A percentile compares a stretch with the other conserved stretches of the same genome.
phyloP scores from a whole-genome alignment of 2,888 invertebrate species.

The Caenorhabditis sulstoni region DNA sequence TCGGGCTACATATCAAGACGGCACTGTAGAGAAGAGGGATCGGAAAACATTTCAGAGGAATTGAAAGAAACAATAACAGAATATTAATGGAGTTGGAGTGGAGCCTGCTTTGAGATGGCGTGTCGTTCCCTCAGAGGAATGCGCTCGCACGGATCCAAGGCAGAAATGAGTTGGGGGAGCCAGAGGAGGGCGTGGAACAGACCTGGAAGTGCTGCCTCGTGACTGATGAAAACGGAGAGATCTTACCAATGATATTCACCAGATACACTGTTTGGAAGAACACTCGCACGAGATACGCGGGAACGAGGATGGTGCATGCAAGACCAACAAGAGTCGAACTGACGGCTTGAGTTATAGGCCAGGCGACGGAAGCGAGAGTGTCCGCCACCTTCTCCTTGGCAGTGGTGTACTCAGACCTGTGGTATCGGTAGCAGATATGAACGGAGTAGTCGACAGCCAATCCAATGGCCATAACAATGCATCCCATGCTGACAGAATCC shows the following conservation, averaged over 20 bases:
- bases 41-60: background rate
- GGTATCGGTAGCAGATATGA: constrained; percentile 80
- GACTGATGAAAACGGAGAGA: background rate
- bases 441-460: constrained; percentile 80
- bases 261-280: constrained; percentile 80
- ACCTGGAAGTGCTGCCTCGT: constrained; percentile 51
- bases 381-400: constrained; percentile 76
- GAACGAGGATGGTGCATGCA: constrained; percentile 72
- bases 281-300: constrained; percentile 79
- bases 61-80: background rate
- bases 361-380: constrained; percentile 78
- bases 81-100: constrained; percentile 35
- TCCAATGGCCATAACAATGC: constrained; percentile 80
- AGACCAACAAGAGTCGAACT: constrained; percentile 77
- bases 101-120: constrained; percentile 38
- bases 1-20: constrained; percentile 14
- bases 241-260: constrained; percentile 75
- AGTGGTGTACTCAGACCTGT: constrained; percentile 73
- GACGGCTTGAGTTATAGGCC: constrained; percentile 79
- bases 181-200: constrained; percentile 76
- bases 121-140: constrained; percentile 72
- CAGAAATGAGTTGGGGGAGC: constrained; percentile 79
- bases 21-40: constrained; percentile 24
- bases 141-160: constrained; percentile 78
- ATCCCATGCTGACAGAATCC: constrained; percentile 80